Evolutionary conservation across 2,888 invertebrate species (phyloP), one percentile per base, ranked within the genome.

Genomic region (Sycophila texana): DNA sequence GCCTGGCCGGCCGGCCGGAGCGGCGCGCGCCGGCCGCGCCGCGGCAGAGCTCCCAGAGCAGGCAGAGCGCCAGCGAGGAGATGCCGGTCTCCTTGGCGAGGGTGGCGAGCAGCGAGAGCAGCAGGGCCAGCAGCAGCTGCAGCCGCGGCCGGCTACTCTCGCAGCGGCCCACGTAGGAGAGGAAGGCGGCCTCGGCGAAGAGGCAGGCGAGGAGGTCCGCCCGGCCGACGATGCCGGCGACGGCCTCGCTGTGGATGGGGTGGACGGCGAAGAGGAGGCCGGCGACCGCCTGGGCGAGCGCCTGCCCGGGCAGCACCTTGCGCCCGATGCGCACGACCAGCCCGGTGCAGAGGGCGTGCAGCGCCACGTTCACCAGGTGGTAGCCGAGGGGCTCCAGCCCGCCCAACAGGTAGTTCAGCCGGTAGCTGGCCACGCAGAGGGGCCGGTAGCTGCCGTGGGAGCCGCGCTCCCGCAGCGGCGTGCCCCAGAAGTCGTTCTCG

Each of bases 361-460:
- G 93, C 77, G 96, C 91, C 79, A 98, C 94, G 91, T 97, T 97
- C 85, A 95, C 93, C 85, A 96, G 92, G 91, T 98, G 98, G 91
- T 96, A 98, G 86, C 96, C 96, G 92, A 94, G 94, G 18, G 96
- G 95, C 84, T 94, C 94, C 86, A 95, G 94, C 80, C 95, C 96
- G 84, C 95, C 95, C 83, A 95, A 92, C 81, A 95, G 92, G 91
- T 94, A 94, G 92, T 97, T 97, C 84, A 97, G 92, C 85, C 97
- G 94, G 92, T 96, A 98, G 84, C 96, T 95, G 83, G 97, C 94
- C 83, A 97, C 96, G 90, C 96, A 96, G 86, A 99, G 92, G 71
- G 99, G 99, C 53, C 99, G 93, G 92, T 98, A 99, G 76, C 98
- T 98, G 87, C 99, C 99, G 92, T 99, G 99, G 16, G 98, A 98